phyloP scores from a whole-genome alignment of 2,797 vertebrate genomes.

The Gephyroberyx darwinii region DNA sequence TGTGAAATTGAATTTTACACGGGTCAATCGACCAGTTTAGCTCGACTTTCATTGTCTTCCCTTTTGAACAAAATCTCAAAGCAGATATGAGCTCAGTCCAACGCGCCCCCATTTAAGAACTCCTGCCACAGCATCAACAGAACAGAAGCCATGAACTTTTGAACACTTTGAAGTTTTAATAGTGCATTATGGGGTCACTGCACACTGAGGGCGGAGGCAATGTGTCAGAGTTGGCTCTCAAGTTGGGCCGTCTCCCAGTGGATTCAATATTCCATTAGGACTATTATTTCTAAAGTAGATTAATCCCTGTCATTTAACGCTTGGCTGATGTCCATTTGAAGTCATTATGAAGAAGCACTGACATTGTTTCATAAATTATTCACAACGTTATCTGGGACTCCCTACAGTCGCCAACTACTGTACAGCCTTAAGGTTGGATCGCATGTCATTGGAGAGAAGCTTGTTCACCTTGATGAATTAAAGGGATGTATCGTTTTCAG shows the following conservation, averaged over 20 bases:
- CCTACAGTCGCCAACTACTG: slow-evolving; percentile 46
- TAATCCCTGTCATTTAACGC: slow-evolving; percentile 83
- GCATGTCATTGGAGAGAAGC: slow-evolving; percentile 51
- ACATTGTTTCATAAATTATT: slow-evolving; percentile 79
- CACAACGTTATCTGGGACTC: slow-evolving; percentile 71
- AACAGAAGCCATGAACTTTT: slow-evolving; percentile 63
- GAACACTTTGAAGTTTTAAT: slow-evolving; percentile 61
- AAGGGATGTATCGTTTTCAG: slow-evolving; percentile 46
- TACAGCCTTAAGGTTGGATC: slow-evolving; percentile 50
- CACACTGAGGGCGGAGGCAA: slow-evolving; percentile 46
- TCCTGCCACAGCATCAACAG: neutral
- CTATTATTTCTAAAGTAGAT: slow-evolving; percentile 80
- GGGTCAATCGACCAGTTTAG: slow-evolving; percentile 35
- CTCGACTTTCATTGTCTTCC: slow-evolving; percentile 12
- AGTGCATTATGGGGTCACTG: slow-evolving; percentile 67
- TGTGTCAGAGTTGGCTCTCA: slow-evolving; percentile 59
- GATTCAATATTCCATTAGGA: slow-evolving; percentile 78
- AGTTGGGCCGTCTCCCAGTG: slow-evolving; percentile 66
- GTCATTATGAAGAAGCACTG: slow-evolving; percentile 79
- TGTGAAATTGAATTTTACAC: neutral
- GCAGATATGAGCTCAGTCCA: slow-evolving; percentile 30
- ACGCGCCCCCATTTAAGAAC: slow-evolving; percentile 25
- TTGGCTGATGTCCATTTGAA: slow-evolving; percentile 81
- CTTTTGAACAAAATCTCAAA: slow-evolving; percentile 29
- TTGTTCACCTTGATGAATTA: slow-evolving; percentile 55